Base-by-base conservation (phyloP, 1,140 invertebrate species). In the Goniozus legneri region DNA sequence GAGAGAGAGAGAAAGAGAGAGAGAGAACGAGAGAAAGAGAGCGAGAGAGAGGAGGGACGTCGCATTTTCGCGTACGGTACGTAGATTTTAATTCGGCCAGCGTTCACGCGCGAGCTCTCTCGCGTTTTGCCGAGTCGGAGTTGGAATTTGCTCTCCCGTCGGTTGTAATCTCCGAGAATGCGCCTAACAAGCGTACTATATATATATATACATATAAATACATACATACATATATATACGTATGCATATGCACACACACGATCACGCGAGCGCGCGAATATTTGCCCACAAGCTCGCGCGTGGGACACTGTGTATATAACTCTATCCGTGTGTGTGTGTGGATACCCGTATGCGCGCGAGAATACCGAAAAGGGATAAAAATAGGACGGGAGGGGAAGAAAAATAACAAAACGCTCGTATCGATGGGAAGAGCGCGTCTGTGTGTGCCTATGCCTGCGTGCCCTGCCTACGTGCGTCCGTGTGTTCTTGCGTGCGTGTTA, bases 401-500 rank as follows among this genome's bases (percentile, higher is more conserved):
- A 4, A 27, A 6, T 6, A 27, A 6, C 10, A 10, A 27, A 4
- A 10, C 24, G 24, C 24, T 4, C 24, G 24, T 4, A 10, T 10
- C 24, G 24, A 10, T 10, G 24, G 10, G 24, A 27, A 4, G 24
- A 4, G 24, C 24, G 24, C 24, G 24, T 10, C 4, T 27, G 10
- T 27, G 24, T 27, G 24, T 27, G 24, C 10, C 4, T 33, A 8
- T n/a, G 32, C n/a, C 7, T 33, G 32, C 8, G 32, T 33, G n/a
- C n/a, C n/a, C n/a, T n/a, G n/a, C n/a, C n/a, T n/a, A n/a, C n/a
- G 32, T 33, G 32, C 44, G 33, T 50, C 41, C 33, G 51, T 41
- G 56, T 33, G 50, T 49, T 49, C 27, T 44, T 45, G 45, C 36
- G 48, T 50, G 52, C 52, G 56, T 50, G 43, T 46, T 54, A 53